Base-by-base conservation (phyloP, 2,888 invertebrate species). In the Leucozona laternaria region DNA sequence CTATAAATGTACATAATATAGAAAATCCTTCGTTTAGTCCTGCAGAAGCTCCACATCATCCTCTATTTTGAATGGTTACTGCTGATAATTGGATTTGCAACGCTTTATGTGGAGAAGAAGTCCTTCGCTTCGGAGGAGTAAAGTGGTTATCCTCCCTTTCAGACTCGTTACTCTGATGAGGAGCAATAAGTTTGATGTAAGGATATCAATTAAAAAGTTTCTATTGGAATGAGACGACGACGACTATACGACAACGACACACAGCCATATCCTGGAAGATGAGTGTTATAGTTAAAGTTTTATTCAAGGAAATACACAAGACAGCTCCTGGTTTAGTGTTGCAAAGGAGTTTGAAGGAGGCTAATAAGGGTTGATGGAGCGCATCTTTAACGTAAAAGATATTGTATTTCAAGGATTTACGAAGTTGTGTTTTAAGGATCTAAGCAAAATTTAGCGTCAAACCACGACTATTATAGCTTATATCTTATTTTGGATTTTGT, bases 121-220 rank as follows among this genome's bases (percentile, higher is more conserved):
- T 43, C 28, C 53, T 43, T 13, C 15, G 15, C 1, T 7, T 2
- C 6, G 20, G 20, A n/a, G n/a, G n/a, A n/a, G n/a, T n/a, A n/a
- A n/a, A n/a, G n/a, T n/a, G n/a, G n/a, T n/a, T n/a, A n/a, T n/a
- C n/a, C n/a, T n/a, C n/a, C n/a, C n/a, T n/a, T n/a, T n/a, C 20
- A 50, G 20, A 11, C 15, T 17, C 71, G 48, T 71, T 64, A 58
- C 66, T 20, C n/a, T 34, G 72, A 70, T 60, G 53, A 48, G 34
- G 25, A 66, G 85, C 80, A 81, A 81, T 82, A 82, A 86, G 82
- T 82, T 82, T 86, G 82, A 86, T 86, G 86, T 86, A 82, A 86
- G 82, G 86, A 86, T 86, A 86, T 86, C 86, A 86, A 86, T 86
- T 86, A 86, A 85, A 66, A 86, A 86, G 77, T 86, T 86, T 72